Evolutionary conservation across 1,140 invertebrate species (phyloP).

Genomic region (Ceratitis capitata): DNA sequence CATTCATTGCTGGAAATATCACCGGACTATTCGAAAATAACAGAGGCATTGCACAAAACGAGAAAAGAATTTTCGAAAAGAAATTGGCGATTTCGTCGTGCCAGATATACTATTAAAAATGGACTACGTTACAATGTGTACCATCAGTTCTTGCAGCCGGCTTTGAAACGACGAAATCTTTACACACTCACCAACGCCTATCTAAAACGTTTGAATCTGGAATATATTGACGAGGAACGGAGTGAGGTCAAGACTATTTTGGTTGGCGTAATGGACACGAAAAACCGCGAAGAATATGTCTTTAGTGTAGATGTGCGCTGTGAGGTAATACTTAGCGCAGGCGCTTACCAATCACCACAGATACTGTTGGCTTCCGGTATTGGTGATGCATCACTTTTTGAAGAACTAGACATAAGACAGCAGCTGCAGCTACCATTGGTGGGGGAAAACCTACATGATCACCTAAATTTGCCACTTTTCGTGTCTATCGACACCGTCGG

Average conservation of each 20-base stretch:
- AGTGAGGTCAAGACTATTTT: constrained; percentile 48
- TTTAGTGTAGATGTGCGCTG: constrained; percentile 69
- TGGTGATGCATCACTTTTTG: constrained; percentile 68
- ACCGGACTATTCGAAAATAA: constrained; percentile 63
- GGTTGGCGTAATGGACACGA: constrained; percentile 55
- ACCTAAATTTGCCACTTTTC: constrained; percentile 76
- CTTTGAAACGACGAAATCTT: constrained; percentile 73
- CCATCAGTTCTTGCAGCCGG: constrained; percentile 75
- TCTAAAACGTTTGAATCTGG: constrained; percentile 67
- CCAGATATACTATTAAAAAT: constrained; percentile 70
- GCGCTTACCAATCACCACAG: constrained; percentile 76
- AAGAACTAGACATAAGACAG: constrained; percentile 67
- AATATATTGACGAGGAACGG: constrained; percentile 59
- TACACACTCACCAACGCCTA: constrained; percentile 75
- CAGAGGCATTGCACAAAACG: constrained; percentile 66
- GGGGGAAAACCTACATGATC: constrained; percentile 77
- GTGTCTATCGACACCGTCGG: constrained; percentile 72
- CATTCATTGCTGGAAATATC: constrained; percentile 50
- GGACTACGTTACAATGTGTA: constrained; percentile 76
- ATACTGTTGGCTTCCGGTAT: constrained; percentile 78
- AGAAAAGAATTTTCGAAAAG: constrained; percentile 65
- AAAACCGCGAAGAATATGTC: constrained; percentile 55
- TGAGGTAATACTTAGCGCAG: constrained; percentile 77
- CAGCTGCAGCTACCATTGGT: constrained; percentile 69
- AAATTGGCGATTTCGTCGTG: constrained; percentile 66